phyloP scores from a whole-genome alignment of 2,113 vertebrate genomes.

The Rhea americana region DNA sequence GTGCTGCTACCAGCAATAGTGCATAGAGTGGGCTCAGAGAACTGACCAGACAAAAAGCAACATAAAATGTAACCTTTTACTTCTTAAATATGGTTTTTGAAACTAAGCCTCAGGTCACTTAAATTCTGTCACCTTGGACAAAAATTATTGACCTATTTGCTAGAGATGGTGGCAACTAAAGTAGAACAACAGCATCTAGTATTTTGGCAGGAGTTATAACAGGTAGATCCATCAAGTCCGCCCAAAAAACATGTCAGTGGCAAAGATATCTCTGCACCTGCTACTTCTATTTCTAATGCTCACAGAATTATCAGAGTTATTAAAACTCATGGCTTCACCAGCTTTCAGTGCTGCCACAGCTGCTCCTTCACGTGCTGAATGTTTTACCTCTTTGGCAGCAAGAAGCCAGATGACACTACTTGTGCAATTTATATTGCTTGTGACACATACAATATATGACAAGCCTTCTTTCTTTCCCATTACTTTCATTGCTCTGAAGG shows the following conservation, averaged over 20 bases:
- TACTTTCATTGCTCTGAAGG: not conserved
- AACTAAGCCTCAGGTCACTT: not conserved
- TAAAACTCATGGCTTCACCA: not conserved
- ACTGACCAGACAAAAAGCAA: not conserved
- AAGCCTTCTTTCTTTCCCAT: not conserved
- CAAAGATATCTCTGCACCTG: constrained; percentile 26
- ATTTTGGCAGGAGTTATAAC: constrained; percentile 7
- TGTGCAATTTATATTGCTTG: constrained; percentile 13
- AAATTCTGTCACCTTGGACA: constrained; percentile 3
- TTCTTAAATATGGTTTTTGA: not conserved
- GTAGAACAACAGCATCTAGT: not conserved
- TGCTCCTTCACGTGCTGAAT: constrained; percentile 3
- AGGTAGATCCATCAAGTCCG: constrained; percentile 33
- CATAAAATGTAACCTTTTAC: not conserved
- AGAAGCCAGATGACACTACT: not conserved
- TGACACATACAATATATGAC: not conserved
- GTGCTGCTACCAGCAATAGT: not conserved
- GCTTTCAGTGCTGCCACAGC: constrained; percentile 7
- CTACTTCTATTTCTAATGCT: not conserved
- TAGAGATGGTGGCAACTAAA: not conserved
- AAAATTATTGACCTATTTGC: constrained; percentile 12
- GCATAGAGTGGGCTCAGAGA: not conserved
- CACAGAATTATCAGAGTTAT: not conserved
- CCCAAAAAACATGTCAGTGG: not conserved
- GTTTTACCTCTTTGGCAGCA: constrained; percentile 9